These are phyloP conservation scores for Ornithoptera priamus DNA, from an alignment of 2,888 invertebrate species.

Conservation along the genomic window DNA sequence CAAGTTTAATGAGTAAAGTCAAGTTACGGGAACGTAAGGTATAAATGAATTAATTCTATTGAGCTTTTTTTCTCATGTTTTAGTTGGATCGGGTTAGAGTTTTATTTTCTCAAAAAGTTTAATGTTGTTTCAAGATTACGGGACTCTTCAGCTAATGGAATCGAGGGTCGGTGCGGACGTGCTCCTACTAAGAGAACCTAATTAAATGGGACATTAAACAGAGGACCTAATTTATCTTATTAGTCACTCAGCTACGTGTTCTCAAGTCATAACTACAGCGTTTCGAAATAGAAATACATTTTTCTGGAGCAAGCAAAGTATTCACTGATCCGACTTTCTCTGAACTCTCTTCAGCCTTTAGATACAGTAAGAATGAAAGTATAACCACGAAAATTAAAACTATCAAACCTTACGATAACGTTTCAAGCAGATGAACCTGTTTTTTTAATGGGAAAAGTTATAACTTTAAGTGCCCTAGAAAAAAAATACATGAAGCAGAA, in stretches of 20 bases:
- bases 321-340: background rate
- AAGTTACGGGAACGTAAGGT: background rate
- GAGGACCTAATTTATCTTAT: slow-evolving; percentile 20
- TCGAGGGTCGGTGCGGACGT: slow-evolving; percentile 24
- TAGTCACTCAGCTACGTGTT: slow-evolving; percentile 5
- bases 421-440: too few relatives aligned
- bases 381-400: too few relatives aligned
- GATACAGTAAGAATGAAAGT: too few relatives aligned
- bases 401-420: too few relatives aligned
- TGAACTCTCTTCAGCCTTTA: background rate
- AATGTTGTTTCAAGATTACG: slow-evolving; percentile 27
- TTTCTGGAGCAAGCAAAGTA: background rate
- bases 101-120: slow-evolving; percentile 18
- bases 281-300: background rate
- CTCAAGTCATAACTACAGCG: background rate
- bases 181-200: slow-evolving; percentile 21
- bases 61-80: background rate
- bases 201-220: slow-evolving; percentile 30
- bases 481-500: too few relatives aligned
- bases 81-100: slow-evolving; percentile 1
- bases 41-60: background rate
- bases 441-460: too few relatives aligned
- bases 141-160: slow-evolving; percentile 25
- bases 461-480: too few relatives aligned
- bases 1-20: background rate